Conservation (phyloP, 1,140 invertebrate species). For the Drosophila athabasca region DNA sequence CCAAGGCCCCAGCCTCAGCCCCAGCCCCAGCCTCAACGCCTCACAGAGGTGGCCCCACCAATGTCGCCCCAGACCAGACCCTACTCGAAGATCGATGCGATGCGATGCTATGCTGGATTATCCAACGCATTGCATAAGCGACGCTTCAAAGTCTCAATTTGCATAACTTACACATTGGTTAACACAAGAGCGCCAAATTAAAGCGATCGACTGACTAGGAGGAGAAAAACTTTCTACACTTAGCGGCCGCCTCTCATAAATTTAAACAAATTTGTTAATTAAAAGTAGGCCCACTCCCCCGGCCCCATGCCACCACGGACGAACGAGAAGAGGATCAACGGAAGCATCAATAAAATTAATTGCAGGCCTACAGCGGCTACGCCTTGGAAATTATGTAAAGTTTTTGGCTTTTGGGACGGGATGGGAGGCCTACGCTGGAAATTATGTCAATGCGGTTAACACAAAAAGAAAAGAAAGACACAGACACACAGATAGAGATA, state of each 20-base stretch:
- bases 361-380: constrained; percentile 71
- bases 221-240: constrained; percentile 70
- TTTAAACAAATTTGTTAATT: constrained; percentile 56
- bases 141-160: constrained; percentile 52
- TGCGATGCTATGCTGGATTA: constrained; percentile 29
- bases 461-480: constrained; percentile 16
- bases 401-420: constrained; percentile 14
- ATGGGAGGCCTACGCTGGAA: constrained; percentile 57
- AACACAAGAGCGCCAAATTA: constrained; percentile 61
- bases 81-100: no score
- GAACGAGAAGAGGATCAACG: constrained; percentile 14
- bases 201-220: constrained; percentile 13
- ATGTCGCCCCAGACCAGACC: constrained; percentile 21
- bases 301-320: no score
- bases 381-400: constrained; percentile 72
- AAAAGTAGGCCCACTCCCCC: constrained; percentile 31
- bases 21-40: constrained; percentile 1
- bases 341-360: constrained; percentile 48
- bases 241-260: constrained; percentile 51
- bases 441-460: constrained; percentile 78
- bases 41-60: constrained; percentile 14
- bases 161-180: constrained; percentile 72
- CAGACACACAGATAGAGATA: constrained; percentile 6
- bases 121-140: constrained; percentile 51
- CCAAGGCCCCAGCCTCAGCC: constrained; percentile 53